These are phyloP conservation scores for Urocitellus parryii DNA, from an alignment of 2,113 vertebrate genomes.

Conservation along the genomic window DNA sequence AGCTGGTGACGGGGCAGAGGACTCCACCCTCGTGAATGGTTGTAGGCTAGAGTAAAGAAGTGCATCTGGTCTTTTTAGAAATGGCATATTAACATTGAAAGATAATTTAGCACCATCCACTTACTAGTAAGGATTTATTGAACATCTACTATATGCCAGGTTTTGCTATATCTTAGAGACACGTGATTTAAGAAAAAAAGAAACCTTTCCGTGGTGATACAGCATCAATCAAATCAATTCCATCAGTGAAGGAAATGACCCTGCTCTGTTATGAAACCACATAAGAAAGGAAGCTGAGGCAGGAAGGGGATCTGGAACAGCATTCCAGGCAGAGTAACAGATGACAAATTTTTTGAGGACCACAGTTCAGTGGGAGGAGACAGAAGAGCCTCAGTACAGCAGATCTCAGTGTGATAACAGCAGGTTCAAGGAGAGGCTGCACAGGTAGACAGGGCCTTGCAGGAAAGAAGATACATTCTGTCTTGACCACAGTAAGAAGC, in stretches of 20 bases:
- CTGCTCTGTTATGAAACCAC: neutral
- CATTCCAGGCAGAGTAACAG: neutral
- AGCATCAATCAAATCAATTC: neutral
- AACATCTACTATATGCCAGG: neutral
- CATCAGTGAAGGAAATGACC: neutral
- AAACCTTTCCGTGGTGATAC: neutral
- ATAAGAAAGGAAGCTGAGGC: neutral
- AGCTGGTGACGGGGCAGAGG: neutral
- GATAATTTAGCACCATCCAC: neutral
- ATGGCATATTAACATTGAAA: neutral
- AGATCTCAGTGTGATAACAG: neutral
- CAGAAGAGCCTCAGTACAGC: neutral
- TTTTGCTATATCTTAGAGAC: neutral
- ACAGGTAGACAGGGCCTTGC: neutral
- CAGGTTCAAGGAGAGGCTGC: neutral
- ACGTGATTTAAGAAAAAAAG: neutral
- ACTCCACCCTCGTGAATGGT: neutral
- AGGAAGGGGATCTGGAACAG: neutral
- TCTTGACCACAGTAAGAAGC: too few species aligned
- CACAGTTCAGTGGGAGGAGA: neutral
- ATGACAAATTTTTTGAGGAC: neutral
- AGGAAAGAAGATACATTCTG: neutral
- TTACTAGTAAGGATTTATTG: neutral
- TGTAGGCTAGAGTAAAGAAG: neutral
- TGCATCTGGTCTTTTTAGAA: neutral